These are phyloP conservation scores for Erebia epiphron DNA, from an alignment of 2,888 invertebrate genomes.

Conservation along the genomic window DNA sequence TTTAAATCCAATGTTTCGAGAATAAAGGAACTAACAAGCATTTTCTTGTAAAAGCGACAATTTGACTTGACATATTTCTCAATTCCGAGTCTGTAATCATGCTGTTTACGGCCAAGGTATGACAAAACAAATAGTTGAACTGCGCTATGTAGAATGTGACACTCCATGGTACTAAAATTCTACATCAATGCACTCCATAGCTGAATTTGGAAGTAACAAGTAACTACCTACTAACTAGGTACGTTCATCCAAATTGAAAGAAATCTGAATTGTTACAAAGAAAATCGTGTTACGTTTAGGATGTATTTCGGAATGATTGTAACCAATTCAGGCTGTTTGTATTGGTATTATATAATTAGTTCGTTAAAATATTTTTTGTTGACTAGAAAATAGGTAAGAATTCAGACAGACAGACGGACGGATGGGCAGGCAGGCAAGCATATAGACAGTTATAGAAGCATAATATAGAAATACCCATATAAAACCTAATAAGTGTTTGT, in stretches of 20 bases:
- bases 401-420: no score
- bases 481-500: no score
- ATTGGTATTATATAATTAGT: constrained; percentile 6
- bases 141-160: constrained; percentile 47
- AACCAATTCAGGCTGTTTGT: constrained; percentile 4
- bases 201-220: constrained; percentile 9
- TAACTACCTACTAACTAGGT: no score
- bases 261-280: neutral
- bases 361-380: constrained; percentile 58
- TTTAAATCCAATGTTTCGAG: constrained; percentile 17
- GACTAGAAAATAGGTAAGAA: constrained; percentile 43
- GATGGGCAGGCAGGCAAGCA: no score
- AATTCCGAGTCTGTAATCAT: constrained; percentile 10
- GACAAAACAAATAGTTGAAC: constrained; percentile 39
- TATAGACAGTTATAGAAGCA: no score
- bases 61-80: constrained; percentile 24
- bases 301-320: neutral
- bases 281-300: neutral
- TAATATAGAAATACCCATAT: no score
- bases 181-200: no score
- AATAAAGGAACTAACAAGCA: constrained; percentile 18
- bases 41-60: constrained; percentile 21
- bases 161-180: no score
- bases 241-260: constrained; percentile 3
- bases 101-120: constrained; percentile 2